phyloP scores from a whole-genome alignment of 1,140 invertebrate genomes.

The Telenomus remus region DNA sequence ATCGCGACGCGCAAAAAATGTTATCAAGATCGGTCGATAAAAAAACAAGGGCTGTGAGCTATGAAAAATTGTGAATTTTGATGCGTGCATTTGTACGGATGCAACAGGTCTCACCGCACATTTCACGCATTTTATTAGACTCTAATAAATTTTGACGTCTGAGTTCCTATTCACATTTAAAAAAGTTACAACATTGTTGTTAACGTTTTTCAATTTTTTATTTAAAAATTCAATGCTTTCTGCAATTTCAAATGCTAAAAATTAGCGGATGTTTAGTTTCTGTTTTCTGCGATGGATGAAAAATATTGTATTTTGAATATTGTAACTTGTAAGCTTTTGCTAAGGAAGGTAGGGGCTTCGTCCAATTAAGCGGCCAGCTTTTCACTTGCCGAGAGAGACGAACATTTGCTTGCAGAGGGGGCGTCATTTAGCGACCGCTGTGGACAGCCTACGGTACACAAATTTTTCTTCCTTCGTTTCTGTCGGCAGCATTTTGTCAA shows the following conservation, averaged over 20 bases:
- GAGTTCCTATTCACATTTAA: conserved; percentile 24
- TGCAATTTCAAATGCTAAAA: too few species aligned
- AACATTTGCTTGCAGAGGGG: conserved; percentile 71
- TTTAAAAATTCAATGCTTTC: too few species aligned
- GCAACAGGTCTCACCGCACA: conserved; percentile 39
- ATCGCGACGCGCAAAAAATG: conserved; percentile 5
- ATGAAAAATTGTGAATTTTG: conserved; percentile 23
- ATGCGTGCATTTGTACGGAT: conserved; percentile 32
- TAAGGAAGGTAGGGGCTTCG: conserved; percentile 71
- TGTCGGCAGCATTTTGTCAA: conserved; percentile 54
- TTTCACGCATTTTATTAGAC: conserved; percentile 50
- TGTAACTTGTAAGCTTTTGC: conserved; percentile 65
- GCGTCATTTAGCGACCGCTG: conserved; percentile 42
- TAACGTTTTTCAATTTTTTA: conserved; percentile 21
- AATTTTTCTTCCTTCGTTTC: conserved; percentile 57
- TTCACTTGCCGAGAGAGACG: conserved; percentile 42
- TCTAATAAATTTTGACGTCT: conserved; percentile 22
- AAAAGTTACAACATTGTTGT: too few species aligned
- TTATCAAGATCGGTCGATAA: neutral
- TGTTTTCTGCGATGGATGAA: conserved; percentile 47
- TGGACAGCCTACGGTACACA: conserved; percentile 61
- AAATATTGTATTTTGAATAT: conserved; percentile 71
- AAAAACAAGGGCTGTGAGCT: neutral
- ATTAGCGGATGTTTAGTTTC: too few species aligned
- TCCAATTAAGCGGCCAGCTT: conserved; percentile 74